phyloP scores from a whole-genome alignment of 2,888 invertebrate species.

The Lasioglossum oenotherae region DNA sequence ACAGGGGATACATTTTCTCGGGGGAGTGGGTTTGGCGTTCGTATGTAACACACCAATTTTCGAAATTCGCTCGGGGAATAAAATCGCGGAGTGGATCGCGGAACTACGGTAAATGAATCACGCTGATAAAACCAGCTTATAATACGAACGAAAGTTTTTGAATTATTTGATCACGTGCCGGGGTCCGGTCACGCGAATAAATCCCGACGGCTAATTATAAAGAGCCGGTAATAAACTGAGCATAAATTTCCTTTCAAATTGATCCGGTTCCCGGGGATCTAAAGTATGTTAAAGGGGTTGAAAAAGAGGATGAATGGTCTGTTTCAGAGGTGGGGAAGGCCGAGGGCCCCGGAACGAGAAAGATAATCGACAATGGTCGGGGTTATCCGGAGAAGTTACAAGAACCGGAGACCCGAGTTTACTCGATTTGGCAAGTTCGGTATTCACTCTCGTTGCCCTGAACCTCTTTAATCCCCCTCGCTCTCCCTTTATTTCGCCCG shows the following conservation, averaged over 20 bases:
- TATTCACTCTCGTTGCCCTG: constrained; percentile 46
- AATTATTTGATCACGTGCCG: constrained; percentile 15
- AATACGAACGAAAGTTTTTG: constrained; percentile 13
- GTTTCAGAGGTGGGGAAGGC: not conserved
- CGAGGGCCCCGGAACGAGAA: constrained; percentile 23
- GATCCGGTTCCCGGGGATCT: constrained; percentile 24
- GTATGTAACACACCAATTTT: constrained; percentile 44
- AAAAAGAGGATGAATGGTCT: constrained; percentile 28
- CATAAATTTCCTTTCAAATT: constrained; percentile 29
- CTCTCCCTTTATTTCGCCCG: constrained; percentile 17
- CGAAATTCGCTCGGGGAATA: constrained; percentile 14
- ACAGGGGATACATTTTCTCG: constrained; percentile 48
- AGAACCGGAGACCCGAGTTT: constrained; percentile 63
- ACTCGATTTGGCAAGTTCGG: constrained; percentile 70
- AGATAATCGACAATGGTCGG: constrained; percentile 44
- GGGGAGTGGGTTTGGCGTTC: constrained; percentile 19
- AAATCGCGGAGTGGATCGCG: constrained; percentile 31
- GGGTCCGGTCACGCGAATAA: constrained; percentile 10
- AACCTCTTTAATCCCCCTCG: constrained; percentile 23
- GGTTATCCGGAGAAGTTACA: constrained; percentile 56
- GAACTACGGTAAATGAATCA: constrained; percentile 41
- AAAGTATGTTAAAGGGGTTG: constrained; percentile 23
- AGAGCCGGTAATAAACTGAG: constrained; percentile 13
- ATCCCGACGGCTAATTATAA: constrained; percentile 20
- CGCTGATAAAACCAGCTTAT: constrained; percentile 33